Evolutionary conservation across 2,797 vertebrate species (phyloP).

Genomic region (Pogonophryne albipinna): DNA sequence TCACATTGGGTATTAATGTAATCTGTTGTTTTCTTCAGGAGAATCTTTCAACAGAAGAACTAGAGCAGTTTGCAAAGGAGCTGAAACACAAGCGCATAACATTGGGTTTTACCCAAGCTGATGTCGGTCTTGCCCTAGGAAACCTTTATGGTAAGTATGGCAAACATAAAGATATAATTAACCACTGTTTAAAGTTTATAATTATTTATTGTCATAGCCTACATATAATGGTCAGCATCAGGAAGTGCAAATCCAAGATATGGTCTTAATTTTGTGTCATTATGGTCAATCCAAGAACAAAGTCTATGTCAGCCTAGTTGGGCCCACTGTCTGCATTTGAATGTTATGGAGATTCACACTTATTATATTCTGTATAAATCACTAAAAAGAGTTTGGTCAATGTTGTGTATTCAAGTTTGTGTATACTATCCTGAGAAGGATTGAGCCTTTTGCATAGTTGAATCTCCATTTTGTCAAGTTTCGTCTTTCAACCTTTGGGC

Average conservation of each 20-base stretch:
- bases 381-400: too few relatives aligned
- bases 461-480: too few relatives aligned
- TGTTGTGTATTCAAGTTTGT: too few relatives aligned
- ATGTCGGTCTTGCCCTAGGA: conserved; percentile 87
- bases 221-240: background rate
- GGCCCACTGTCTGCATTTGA: background rate
- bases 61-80: conserved; percentile 88
- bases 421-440: background rate
- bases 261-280: background rate
- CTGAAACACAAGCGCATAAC: conserved; percentile 89
- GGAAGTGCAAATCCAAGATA: background rate
- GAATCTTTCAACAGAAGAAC: conserved; percentile 83
- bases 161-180: background rate
- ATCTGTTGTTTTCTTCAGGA: conserved; percentile 67
- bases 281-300: background rate
- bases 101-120: conserved; percentile 88
- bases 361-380: too few relatives aligned
- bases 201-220: too few relatives aligned
- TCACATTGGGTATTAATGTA: too few relatives aligned
- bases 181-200: too few relatives aligned
- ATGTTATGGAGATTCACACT: background rate
- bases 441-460: accelerated
- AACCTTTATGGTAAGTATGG: conserved; percentile 84
- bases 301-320: background rate
- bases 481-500: too few relatives aligned